Base-by-base conservation (phyloP, 2,888 invertebrate species). In the Caenorhabditis doughertyi region DNA sequence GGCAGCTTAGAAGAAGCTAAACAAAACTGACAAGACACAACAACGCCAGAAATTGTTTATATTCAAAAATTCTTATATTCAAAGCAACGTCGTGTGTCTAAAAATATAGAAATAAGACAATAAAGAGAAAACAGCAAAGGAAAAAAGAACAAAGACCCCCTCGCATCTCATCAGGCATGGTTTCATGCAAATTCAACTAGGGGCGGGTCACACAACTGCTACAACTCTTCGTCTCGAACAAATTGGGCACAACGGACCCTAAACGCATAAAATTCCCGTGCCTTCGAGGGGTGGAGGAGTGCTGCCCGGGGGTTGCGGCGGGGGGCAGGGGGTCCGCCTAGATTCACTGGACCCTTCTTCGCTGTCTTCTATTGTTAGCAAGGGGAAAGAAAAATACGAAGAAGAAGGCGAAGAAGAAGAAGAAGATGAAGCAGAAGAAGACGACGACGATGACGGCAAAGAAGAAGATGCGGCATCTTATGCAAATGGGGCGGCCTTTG, bases 131-230 rank as follows among this genome's bases (percentile, higher is more conserved):
- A 67, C 29, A 47, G 27, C 23, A 2, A 35, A 32, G 35, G 44
- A 62, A 65, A 49, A n/a, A 47, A 64, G 29, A 64, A 64, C 11
- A 64, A 65, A 47, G 39, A 39, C 39, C 29, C 70, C 39, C 44
- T 42, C 23, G 29, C 56, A 29, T 29, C 56, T 65, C 65, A 64
- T 65, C 73, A 72, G 55, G 42, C 53, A 77, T 29, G 68, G 68
- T 77, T 77, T 77, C 77, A 77, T 77, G 77, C 77, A 77, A 77
- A 77, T 77, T 77, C 68, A 68, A 77, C 68, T 77, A 68, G 60
- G 58, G 58, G 55, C 23, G 71, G 18, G 58, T 29, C 58, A 60
- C n/a, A n/a, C 56, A 42, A 47, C 29, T 44, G 53, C 62, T 25
- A 71, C 60, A 64, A 47, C 47, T 49, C 56, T 44, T 39, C 55